Conservation (phyloP, 2,797 vertebrate species). For the Ceryle rudis region DNA sequence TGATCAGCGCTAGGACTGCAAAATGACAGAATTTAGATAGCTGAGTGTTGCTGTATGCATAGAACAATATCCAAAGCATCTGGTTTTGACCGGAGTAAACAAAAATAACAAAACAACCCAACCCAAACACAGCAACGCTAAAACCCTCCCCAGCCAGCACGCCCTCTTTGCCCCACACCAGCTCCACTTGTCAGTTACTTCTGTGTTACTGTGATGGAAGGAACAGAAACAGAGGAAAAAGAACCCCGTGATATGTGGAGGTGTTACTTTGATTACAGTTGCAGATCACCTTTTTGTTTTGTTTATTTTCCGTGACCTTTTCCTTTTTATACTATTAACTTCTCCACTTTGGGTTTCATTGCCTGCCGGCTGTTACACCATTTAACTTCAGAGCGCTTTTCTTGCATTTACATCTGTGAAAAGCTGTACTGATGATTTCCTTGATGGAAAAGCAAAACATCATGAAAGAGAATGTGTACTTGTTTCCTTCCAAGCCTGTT, state of each 20-base stretch:
- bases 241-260: neutral
- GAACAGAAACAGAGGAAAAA: neutral
- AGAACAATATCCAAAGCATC: neutral
- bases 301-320: neutral
- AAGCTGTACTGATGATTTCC: neutral
- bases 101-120: neutral
- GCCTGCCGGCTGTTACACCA: neutral
- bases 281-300: neutral
- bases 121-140: neutral
- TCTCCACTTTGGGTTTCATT: neutral
- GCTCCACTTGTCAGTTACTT: neutral
- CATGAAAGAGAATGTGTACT: neutral
- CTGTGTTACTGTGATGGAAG: neutral
- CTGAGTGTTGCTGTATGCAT: neutral
- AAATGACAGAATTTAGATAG: neutral
- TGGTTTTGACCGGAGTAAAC: neutral
- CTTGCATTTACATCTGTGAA: too few species aligned
- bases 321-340: neutral
- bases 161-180: neutral
- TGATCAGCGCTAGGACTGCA: neutral
- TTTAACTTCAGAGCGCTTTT: neutral
- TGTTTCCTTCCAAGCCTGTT: neutral
- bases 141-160: neutral
- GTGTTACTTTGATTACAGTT: neutral
- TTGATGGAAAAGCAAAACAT: neutral